Conservation (phyloP, 2,888 invertebrate genomes). For the Allophyes oxyacanthae region DNA sequence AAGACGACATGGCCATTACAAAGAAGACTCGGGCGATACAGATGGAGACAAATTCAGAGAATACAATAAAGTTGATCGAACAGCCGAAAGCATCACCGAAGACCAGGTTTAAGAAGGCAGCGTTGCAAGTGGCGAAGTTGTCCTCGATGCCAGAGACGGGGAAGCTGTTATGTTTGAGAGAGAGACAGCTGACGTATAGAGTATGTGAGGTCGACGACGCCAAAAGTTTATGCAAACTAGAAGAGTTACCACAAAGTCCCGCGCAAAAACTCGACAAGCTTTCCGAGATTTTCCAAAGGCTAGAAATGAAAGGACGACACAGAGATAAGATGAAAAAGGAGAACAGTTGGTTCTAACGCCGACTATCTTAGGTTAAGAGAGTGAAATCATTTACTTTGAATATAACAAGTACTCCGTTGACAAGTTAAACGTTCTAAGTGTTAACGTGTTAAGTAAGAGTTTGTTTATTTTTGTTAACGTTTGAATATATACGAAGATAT, state of each 20-base stretch:
- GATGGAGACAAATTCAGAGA: constrained; percentile 21
- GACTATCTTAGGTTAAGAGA: constrained; percentile 62
- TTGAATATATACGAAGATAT: constrained; percentile 67
- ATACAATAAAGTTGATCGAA: constrained; percentile 10
- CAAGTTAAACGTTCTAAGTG: constrained; percentile 65
- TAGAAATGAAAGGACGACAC: constrained; percentile 80
- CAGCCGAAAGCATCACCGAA: constrained; percentile 75
- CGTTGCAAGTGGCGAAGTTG: constrained; percentile 79
- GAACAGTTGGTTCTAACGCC: constrained; percentile 83
- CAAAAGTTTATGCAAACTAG: constrained; percentile 68
- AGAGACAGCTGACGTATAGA: constrained; percentile 71
- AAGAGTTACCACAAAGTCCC: constrained; percentile 75
- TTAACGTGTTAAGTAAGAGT: constrained; percentile 67
- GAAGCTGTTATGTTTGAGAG: constrained; percentile 80
- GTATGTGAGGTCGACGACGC: constrained; percentile 64
- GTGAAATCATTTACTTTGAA: constrained; percentile 59
- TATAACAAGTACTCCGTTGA: constrained; percentile 52
- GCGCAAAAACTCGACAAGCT: constrained; percentile 77
- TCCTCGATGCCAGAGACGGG: constrained; percentile 80
- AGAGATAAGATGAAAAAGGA: constrained; percentile 83
- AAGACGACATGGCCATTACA: constrained; percentile 56
- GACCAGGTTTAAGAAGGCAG: constrained; percentile 82
- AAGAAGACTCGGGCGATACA: constrained; percentile 28
- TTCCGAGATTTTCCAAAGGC: constrained; percentile 82
- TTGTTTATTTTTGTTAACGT: constrained; percentile 70